These are phyloP conservation scores for Tragelaphus scriptus DNA, from an alignment of 2,113 vertebrate genomes.

Conservation along the genomic window DNA sequence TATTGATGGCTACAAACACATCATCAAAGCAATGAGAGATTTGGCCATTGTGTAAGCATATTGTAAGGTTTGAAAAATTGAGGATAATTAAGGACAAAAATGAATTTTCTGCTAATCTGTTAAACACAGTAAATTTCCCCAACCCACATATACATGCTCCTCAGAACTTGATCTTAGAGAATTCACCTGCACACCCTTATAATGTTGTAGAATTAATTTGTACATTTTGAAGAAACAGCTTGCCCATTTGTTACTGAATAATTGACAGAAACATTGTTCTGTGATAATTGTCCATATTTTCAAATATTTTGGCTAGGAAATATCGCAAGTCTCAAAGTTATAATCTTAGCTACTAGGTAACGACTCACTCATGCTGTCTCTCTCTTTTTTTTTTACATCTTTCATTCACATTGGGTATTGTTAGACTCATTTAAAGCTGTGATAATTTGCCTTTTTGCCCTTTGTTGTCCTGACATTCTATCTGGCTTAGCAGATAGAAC, in stretches of 20 bases:
- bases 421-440: background rate
- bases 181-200: background rate
- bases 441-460: background rate
- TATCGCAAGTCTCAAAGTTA: background rate
- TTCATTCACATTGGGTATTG: background rate
- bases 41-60: background rate
- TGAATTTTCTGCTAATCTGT: background rate
- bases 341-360: background rate
- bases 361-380: background rate
- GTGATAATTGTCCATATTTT: background rate
- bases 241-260: background rate
- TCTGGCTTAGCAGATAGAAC: background rate
- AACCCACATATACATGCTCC: fast-evolving
- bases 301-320: background rate
- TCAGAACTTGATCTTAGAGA: background rate
- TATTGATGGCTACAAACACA: background rate
- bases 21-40: background rate
- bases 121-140: background rate
- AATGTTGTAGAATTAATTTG: background rate
- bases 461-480: background rate
- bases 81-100: background rate
- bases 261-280: background rate
- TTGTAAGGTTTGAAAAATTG: background rate
- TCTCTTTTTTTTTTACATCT: background rate
- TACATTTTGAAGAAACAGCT: background rate